Evolutionary conservation across 2,113 vertebrate species (phyloP), one percentile per base, ranked within the genome.

Genomic region (Irena cyanogastra): DNA sequence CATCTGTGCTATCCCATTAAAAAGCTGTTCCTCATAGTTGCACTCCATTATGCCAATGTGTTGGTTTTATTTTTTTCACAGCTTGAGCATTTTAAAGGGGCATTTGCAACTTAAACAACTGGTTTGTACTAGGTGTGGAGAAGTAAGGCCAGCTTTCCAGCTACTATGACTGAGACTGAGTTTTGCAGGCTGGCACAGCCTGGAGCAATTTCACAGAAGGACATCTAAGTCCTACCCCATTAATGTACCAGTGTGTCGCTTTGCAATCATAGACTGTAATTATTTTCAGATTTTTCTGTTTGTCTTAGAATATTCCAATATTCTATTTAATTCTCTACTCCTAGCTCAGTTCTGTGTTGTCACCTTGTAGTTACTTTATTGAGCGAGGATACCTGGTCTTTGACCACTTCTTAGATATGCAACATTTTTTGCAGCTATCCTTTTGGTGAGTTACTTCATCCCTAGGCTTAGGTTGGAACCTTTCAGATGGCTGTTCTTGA

Each of bases 1-100:
- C 92, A 93, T 94, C 86, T 95, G 89, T 81, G 53, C 50, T 92
- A 26, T 93, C 72, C 50, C 71, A 91, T 95, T 93, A 88, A 90
- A 94, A 92, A 92, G 35, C 60, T 83, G 49, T 59, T 94, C 71
- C 59, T 94, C 17, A 27, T 37, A 69, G 78, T 37, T 1, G 2
- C 76, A 74, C 54, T 93, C 75, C 54, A 60, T 96, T 96, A 89
- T 44, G 16, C 17, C 63, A 68, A 3, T 87, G 57, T 74, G 17
- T 64, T 50, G 31, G 13, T 33, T 74, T 30, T 35, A 59, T 8
- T 19, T n/a, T 57, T 45, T n/a, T 5, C 16, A 66, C 56, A 82
- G 12, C 20, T 26, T 49, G 20, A 83, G 14, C 18, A 71, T 68
- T 89, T 90, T 65, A 80, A 89, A 76, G 21, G 19, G 30, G 2